Base-by-base conservation (phyloP, 1,140 invertebrate species). In the Camponotus floridanus region DNA sequence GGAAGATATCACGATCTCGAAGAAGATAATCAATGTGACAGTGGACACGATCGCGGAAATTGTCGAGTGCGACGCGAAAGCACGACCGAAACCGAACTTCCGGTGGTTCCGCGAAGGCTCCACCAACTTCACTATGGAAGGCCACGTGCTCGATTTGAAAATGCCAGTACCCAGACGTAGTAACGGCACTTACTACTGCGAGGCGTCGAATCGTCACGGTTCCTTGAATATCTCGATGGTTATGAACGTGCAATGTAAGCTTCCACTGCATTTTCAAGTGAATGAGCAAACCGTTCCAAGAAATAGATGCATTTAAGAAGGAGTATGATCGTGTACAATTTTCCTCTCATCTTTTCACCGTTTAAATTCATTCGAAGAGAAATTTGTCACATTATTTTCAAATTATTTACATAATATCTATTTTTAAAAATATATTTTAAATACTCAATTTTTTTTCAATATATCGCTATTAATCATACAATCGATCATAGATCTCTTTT, bases 181-280 rank as follows among this genome's bases (percentile, higher is more conserved):
- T 87, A 96, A 96, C 39, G 98, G 97, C 1, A 96, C 96, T 48
- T 98, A 98, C 92, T 94, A 96, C 31, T 98, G 98, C 92, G 96
- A 97, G 85, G 98, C 97, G 1, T 96, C 94, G 84, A 98, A 98
- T 94, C 95, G 96, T 74, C 97, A 98, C 91, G 98, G 98, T 36
- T 96, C 95, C 67, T 95, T 96, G 55, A 96, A 96, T 65, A 96
- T 96, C 9, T 96, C 96, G 11, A 96, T 97, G 18, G 95, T 96
- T 84, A 95, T 98, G 86, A 97, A 98, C 93, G 97, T 98, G 64
- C 96, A 97, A 95, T 98, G 98, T 98, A 95, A 97, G 97, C 97
- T 64, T 74, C 0, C 13, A 45, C 9, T 31, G 33, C n/a, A 18
- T 62, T 42, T 70, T 70, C 42, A 68, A 15, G 39, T 2, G 21